Conservation (phyloP, 2,888 invertebrate species). For the Ectemnius cavifrons region DNA sequence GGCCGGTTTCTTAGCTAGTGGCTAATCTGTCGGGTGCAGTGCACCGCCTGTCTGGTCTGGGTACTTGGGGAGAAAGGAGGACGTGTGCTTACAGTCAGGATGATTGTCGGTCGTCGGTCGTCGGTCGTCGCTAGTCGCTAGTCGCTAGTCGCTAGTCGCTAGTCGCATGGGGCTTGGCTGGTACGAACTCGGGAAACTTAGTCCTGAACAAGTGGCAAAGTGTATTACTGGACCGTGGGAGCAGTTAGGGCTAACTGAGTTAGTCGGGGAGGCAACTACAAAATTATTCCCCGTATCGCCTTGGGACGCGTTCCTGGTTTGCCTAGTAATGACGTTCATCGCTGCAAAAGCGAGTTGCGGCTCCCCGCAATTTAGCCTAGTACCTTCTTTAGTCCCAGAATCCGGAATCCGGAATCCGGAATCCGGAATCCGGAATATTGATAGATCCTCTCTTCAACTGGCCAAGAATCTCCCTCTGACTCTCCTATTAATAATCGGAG, state of each 20-base stretch:
- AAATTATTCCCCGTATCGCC: constrained; percentile 39
- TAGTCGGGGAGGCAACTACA: constrained; percentile 22
- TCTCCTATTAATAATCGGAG: no score
- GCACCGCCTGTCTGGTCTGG: not conserved
- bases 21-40: not conserved
- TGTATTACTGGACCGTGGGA: constrained; percentile 18
- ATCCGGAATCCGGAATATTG: no score
- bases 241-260: constrained; percentile 31
- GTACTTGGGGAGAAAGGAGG: not conserved
- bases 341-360: not conserved
- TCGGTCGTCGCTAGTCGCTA: not conserved
- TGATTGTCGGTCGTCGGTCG: not conserved
- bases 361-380: not conserved
- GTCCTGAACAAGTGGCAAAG: constrained; percentile 15
- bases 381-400: no score
- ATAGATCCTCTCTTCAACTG: no score
- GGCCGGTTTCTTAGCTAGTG: not conserved
- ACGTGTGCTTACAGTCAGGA: not conserved
- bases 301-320: constrained; percentile 7
- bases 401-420: no score
- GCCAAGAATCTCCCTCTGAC: no score
- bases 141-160: no score
- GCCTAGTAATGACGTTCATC: not conserved
- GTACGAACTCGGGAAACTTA: constrained; percentile 8
- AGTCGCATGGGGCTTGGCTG: not conserved